These are phyloP conservation scores for Digitonthophagus gazella DNA, from an alignment of 2,888 invertebrate species.

Conservation along the genomic window DNA sequence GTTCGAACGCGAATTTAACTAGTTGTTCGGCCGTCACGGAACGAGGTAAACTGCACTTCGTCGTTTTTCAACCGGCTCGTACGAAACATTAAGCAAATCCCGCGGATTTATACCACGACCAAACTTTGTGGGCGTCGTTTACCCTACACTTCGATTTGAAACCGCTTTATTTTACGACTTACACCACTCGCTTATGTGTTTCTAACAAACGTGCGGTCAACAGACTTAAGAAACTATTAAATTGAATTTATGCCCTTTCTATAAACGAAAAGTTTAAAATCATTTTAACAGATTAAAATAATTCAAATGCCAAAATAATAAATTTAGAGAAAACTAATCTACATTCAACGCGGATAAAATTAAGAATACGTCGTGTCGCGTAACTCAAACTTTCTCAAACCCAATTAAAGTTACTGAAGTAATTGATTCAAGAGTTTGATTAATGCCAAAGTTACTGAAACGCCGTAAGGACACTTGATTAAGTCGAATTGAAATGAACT, in stretches of 20 bases:
- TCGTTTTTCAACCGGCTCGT: conserved; percentile 4
- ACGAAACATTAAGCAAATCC: conserved; percentile 16
- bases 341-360: background rate
- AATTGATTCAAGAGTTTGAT: background rate
- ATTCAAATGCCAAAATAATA: background rate
- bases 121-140: background rate
- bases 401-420: background rate
- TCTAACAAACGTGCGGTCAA: background rate
- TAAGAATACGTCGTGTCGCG: background rate
- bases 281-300: background rate
- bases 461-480: background rate
- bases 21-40: background rate
- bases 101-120: conserved; percentile 5
- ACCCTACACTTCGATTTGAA: background rate
- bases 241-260: too few species aligned
- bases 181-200: background rate
- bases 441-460: background rate
- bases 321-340: background rate
- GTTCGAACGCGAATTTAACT: background rate
- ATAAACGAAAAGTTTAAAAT: too few species aligned
- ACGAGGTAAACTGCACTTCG: background rate
- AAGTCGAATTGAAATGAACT: background rate
- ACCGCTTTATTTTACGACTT: background rate
- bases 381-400: background rate
- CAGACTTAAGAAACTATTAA: background rate